A percentile compares a stretch with the other conserved stretches of the same genome.
phyloP scores from a whole-genome alignment of 1,140 invertebrate species.

The Drosophila navojoa region DNA sequence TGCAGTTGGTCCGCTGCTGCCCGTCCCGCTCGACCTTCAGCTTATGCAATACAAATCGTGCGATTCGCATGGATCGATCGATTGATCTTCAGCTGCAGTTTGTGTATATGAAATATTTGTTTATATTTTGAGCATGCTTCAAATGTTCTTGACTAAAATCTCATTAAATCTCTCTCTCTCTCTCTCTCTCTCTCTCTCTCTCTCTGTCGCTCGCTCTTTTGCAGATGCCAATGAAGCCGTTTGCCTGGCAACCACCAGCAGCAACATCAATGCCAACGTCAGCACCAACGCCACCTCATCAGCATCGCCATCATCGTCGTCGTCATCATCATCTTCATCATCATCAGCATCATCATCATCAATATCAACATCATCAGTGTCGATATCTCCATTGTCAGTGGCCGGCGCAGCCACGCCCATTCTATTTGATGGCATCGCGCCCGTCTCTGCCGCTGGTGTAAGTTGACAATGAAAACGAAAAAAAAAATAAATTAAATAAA shows the following conservation, averaged over 20 bases:
- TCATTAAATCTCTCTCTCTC: background rate
- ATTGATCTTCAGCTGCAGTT: constrained; percentile 5
- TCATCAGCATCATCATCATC: constrained; percentile 26
- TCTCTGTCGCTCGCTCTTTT: no score
- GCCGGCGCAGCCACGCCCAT: constrained; percentile 42
- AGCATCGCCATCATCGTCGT: constrained; percentile 28
- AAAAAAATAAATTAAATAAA: background rate
- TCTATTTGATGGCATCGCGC: constrained; percentile 57
- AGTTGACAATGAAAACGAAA: constrained; percentile 12
- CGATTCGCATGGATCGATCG: background rate
- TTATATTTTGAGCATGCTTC: no score
- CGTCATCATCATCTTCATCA: constrained; percentile 29
- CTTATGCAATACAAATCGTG: constrained; percentile 36
- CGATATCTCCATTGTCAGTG: constrained; percentile 30
- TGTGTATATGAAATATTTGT: no score
- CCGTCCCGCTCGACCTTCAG: constrained; percentile 18
- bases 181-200: no score
- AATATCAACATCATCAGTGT: constrained; percentile 32
- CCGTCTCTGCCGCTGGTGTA: constrained; percentile 58
- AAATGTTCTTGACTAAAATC: background rate
- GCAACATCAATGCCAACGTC: no score
- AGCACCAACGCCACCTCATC: constrained; percentile 15
- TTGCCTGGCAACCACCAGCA: constrained; percentile 56
- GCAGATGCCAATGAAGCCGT: constrained; percentile 59
- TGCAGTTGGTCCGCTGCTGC: background rate